Conservation (phyloP, 2,888 invertebrate genomes). For the Tenthredo notha region DNA sequence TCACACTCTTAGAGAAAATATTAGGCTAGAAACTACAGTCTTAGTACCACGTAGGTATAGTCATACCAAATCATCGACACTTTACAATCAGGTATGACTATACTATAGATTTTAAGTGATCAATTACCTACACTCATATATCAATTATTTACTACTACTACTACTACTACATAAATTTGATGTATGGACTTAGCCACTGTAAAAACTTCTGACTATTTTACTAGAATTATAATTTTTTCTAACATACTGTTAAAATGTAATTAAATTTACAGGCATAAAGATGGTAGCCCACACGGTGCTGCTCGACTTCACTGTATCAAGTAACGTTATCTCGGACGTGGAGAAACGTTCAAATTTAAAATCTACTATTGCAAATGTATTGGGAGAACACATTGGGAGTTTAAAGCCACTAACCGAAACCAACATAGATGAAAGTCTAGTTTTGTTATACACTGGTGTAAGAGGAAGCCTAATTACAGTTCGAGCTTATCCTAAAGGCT, state of each 20-base stretch:
- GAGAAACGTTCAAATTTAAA: constrained; percentile 84
- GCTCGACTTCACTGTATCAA: constrained; percentile 89
- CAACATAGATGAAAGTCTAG: constrained; percentile 85
- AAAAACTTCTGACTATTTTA: not conserved
- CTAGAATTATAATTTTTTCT: not conserved
- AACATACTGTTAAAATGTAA: not conserved
- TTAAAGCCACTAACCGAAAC: constrained; percentile 85
- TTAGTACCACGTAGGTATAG: not conserved
- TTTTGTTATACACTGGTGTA: constrained; percentile 86
- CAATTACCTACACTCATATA: not conserved
- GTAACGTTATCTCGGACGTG: constrained; percentile 84
- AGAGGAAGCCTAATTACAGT: constrained; percentile 86
- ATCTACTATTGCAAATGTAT: constrained; percentile 84
- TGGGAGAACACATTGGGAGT: constrained; percentile 87
- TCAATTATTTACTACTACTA: not conserved
- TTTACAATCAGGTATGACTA: not conserved
- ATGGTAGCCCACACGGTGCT: constrained; percentile 91
- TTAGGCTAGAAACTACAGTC: not conserved
- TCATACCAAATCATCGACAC: not conserved
- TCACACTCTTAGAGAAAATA: not conserved
- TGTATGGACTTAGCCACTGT: not conserved
- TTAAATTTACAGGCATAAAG: not conserved
- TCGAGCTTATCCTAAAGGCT: constrained; percentile 87
- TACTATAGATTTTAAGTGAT: not conserved
- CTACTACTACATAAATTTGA: not conserved